A percentile compares a stretch with the other conserved stretches of the same genome.
phyloP scores from a whole-genome alignment of 2,888 invertebrate genomes.

The Limnephilus marmoratus region DNA sequence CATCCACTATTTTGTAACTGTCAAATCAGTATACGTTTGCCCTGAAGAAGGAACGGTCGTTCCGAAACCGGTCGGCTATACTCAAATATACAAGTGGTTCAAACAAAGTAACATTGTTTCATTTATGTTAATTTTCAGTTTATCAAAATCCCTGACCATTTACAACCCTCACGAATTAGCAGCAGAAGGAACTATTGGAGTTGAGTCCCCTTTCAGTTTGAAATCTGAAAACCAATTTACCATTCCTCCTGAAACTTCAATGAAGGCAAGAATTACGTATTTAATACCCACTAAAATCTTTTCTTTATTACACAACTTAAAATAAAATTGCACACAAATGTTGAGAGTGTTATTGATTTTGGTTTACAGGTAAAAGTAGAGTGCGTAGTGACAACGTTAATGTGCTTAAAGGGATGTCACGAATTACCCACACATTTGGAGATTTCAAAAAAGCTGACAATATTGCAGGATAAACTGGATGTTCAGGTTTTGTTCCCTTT shows the following conservation, averaged over 20 bases:
- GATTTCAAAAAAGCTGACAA: background rate
- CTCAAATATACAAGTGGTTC: no score
- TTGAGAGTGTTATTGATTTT: background rate
- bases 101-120: no score
- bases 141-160: conserved; percentile 9
- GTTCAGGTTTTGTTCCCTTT: background rate
- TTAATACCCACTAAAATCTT: background rate
- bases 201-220: background rate
- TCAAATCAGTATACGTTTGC: no score
- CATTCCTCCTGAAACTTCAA: conserved; percentile 11
- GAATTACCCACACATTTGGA: background rate
- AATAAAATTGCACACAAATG: background rate
- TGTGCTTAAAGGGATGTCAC: conserved; percentile 23
- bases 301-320: background rate
- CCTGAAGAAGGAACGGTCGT: no score
- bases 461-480: background rate
- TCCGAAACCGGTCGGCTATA: no score
- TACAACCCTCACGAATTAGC: conserved; percentile 15
- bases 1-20: no score
- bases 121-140: background rate
- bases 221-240: background rate
- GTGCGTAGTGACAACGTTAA: conserved; percentile 5
- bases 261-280: background rate
- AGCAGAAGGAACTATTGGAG: background rate
- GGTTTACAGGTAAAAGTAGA: conserved; percentile 20